A percentile compares a stretch with the other conserved stretches of the same genome.
phyloP scores from a whole-genome alignment of 2,888 invertebrate genomes.

The Drosophila sordidapex region DNA sequence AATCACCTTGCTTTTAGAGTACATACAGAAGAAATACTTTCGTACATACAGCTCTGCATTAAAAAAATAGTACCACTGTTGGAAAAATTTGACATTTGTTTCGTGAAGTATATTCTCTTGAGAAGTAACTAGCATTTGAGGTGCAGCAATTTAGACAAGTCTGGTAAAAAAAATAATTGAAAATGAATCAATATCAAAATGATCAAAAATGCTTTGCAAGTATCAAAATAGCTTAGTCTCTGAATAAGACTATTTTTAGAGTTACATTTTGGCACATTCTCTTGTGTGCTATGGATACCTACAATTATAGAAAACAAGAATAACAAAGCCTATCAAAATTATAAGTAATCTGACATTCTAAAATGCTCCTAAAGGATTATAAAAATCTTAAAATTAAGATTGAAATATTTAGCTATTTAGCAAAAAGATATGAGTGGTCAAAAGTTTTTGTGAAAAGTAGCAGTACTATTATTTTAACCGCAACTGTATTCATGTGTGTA shows the following conservation, averaged over 20 bases:
- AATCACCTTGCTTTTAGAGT: slow-evolving; percentile 34
- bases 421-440: not conserved
- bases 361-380: not conserved
- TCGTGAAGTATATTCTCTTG: not conserved
- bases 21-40: slow-evolving; percentile 39
- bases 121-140: not conserved
- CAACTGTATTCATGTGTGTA: not conserved
- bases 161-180: not conserved
- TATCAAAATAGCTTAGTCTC: not conserved
- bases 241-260: not conserved
- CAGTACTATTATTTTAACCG: not conserved
- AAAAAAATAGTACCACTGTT: not conserved
- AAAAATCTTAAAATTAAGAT: not conserved
- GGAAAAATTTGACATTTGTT: not conserved
- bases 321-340: not conserved
- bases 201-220: not conserved
- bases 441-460: not conserved
- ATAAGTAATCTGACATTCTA: not conserved
- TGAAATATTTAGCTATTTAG: not conserved
- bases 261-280: not conserved
- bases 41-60: not conserved
- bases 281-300: not conserved
- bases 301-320: not conserved
- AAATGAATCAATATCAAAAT: not conserved
- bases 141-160: not conserved